Evolutionary conservation across 2,888 invertebrate species (phyloP).

Genomic region (Liposcelis brunnea): DNA sequence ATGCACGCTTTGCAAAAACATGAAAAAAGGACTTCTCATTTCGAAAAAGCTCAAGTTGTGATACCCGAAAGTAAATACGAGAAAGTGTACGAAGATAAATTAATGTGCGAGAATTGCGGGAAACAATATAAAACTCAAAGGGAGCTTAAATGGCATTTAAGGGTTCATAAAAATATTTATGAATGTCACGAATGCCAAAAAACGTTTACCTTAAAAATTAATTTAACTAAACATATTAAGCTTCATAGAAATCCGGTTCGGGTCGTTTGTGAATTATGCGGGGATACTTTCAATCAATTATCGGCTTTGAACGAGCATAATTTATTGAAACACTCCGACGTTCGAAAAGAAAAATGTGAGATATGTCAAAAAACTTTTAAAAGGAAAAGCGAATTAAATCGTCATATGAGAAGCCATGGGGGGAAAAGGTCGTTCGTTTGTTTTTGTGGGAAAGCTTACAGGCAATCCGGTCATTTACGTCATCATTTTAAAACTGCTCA

Average conservation of each 20-base stretch:
- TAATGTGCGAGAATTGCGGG: constrained; percentile 4
- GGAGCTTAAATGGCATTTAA: neutral
- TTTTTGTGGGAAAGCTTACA: neutral
- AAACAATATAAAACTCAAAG: neutral
- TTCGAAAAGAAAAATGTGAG: neutral
- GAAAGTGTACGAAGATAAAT: neutral
- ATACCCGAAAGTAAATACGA: constrained; percentile 3
- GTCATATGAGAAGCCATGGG: constrained; percentile 3
- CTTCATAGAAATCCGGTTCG: neutral
- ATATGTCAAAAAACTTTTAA: constrained; percentile 4
- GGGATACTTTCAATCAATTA: neutral
- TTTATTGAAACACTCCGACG: constrained; percentile 2
- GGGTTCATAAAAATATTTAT: neutral
- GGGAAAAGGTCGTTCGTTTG: neutral
- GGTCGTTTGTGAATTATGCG: constrained; percentile 2
- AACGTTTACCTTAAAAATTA: neutral
- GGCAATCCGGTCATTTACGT: constrained; percentile 1
- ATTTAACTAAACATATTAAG: neutral
- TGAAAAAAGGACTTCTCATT: neutral
- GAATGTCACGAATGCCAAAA: neutral
- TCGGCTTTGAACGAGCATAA: neutral
- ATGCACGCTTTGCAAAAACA: constrained; percentile 1
- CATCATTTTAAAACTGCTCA: neutral
- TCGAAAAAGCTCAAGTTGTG: neutral
- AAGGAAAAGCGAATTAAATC: neutral